Conservation (phyloP, 92 coral and sea anemone genomes). For the Phenganax stokvisi region DNA sequence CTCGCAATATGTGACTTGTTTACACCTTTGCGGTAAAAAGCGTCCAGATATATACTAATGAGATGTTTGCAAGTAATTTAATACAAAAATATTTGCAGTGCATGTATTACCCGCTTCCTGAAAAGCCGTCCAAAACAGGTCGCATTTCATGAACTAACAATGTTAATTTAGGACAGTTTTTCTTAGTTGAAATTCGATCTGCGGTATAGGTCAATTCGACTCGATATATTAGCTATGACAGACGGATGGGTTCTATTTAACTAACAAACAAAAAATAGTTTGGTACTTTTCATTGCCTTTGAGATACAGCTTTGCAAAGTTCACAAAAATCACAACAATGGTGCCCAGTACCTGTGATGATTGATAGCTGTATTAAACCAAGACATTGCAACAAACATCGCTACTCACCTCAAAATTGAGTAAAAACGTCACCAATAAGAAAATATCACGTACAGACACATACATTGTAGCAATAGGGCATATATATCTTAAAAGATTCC, state of each 20-base stretch:
- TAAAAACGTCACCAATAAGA: slow-evolving; percentile 7
- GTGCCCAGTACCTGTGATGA: slow-evolving; percentile 9
- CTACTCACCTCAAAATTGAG: slow-evolving; percentile 21
- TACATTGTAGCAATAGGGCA: slow-evolving; percentile 4
- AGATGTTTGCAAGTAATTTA: slow-evolving; percentile 16
- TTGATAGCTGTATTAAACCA: slow-evolving; percentile 17
- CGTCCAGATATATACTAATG: slow-evolving; percentile 3
- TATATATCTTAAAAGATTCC: slow-evolving; percentile 12
- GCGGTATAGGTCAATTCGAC: slow-evolving; percentile 17
- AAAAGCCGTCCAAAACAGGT: slow-evolving; percentile 13
- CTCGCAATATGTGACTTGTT: too few species aligned
- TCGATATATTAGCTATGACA: not conserved
- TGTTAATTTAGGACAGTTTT: not conserved
- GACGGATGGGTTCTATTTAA: slow-evolving; percentile 12
- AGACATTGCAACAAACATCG: slow-evolving; percentile 18
- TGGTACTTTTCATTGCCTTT: not conserved
- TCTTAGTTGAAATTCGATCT: not conserved
- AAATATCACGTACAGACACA: slow-evolving; percentile 8
- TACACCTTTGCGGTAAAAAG: not conserved
- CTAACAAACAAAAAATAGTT: not conserved
- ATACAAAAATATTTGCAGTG: slow-evolving; percentile 6
- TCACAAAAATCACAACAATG: not conserved
- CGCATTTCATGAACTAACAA: not conserved
- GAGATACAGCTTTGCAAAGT: too few species aligned
- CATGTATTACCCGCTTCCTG: slow-evolving; percentile 8